Percentiles rank a stretch among this genome's conserved stretches.
These are phyloP conservation scores for Plebejus anna DNA, from an alignment of 2,888 invertebrate species.

Conservation along the genomic window DNA sequence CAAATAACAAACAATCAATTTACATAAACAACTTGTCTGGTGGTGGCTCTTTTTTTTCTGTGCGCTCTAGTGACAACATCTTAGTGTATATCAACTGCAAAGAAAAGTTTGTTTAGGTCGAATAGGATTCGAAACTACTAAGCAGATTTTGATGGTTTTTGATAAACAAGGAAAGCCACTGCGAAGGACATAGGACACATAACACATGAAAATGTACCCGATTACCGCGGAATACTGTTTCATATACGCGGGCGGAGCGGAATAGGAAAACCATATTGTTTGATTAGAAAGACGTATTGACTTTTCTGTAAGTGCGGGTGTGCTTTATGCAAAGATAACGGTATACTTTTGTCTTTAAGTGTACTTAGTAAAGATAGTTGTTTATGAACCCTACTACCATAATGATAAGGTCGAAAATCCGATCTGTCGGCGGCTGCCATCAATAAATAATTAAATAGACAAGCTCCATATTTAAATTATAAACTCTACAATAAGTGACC, in stretches of 20 bases:
- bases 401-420: neutral
- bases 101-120: neutral
- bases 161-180: neutral
- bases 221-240: neutral
- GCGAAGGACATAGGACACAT: no score
- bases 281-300: neutral
- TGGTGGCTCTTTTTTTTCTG: neutral
- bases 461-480: neutral
- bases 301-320: neutral
- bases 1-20: constrained; percentile 9
- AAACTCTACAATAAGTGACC: neutral
- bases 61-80: neutral
- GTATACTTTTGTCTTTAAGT: neutral
- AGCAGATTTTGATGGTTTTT: neutral
- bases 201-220: neutral
- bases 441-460: constrained; percentile 14
- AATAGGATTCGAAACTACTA: neutral
- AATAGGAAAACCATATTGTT: neutral
- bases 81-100: neutral
- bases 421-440: neutral
- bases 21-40: no score
- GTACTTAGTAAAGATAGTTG: neutral
- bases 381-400: neutral
- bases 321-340: neutral
- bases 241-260: no score